These are phyloP conservation scores for Protophormia terraenovae DNA, from an alignment of 2,888 invertebrate species.

Conservation along the genomic window DNA sequence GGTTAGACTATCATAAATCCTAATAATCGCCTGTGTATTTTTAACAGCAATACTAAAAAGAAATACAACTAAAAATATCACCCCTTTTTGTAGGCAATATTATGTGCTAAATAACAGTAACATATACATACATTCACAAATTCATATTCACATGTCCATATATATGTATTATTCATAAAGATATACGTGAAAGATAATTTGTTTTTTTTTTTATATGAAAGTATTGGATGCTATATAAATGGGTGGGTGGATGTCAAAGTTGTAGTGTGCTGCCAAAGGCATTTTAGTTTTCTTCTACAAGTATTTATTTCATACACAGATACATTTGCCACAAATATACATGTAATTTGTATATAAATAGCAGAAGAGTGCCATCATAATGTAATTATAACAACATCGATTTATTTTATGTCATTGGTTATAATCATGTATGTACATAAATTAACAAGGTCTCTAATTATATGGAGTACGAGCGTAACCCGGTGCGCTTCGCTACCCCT, in stretches of 20 bases:
- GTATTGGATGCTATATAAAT: neutral
- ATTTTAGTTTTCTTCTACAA: slow-evolving; percentile 5
- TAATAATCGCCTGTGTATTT: no score
- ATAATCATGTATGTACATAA: neutral
- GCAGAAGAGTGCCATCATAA: slow-evolving; percentile 16
- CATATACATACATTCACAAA: neutral
- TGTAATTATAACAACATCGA: slow-evolving; percentile 33
- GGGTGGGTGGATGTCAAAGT: slow-evolving; percentile 35
- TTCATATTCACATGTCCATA: neutral
- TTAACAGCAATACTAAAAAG: neutral
- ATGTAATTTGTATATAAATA: neutral
- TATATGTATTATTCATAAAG: neutral
- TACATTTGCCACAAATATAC: neutral
- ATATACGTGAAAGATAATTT: slow-evolving; percentile 21
- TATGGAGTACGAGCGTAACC: no score
- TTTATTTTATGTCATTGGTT: slow-evolving; percentile 32
- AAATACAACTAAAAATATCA: neutral
- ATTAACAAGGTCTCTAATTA: no score
- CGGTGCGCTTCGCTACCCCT: no score
- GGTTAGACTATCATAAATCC: no score
- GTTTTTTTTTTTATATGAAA: neutral
- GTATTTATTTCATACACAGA: neutral
- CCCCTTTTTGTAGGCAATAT: slow-evolving; percentile 7
- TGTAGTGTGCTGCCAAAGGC: slow-evolving; percentile 33
- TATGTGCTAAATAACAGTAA: neutral